phyloP scores from a whole-genome alignment of 1,140 invertebrate genomes.

The Acromyrmex heyeri region DNA sequence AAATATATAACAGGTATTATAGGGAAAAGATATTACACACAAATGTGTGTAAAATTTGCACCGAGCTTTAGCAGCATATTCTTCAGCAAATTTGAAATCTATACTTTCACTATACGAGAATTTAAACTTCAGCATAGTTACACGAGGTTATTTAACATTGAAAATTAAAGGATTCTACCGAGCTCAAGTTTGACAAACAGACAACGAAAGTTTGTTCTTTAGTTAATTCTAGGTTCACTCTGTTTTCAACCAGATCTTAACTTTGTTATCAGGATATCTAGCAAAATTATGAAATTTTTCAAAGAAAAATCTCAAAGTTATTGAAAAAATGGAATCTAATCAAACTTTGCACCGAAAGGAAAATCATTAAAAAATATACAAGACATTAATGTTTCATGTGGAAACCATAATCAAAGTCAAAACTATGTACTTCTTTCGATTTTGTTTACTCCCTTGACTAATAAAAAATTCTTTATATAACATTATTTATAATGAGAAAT shows the following conservation, averaged over 20 bases:
- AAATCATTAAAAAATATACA: background rate
- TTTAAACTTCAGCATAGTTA: background rate
- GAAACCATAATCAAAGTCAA: background rate
- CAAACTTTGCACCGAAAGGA: background rate
- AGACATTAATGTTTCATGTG: too few relatives aligned
- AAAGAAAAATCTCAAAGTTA: background rate
- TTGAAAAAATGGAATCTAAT: background rate
- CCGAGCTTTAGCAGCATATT: background rate
- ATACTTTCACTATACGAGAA: constrained; percentile 3
- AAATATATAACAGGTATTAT: constrained; percentile 1
- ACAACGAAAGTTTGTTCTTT: constrained; percentile 31
- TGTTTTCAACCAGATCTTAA: constrained; percentile 6
- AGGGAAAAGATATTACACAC: background rate
- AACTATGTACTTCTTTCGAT: background rate
- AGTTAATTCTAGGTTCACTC: constrained; percentile 14
- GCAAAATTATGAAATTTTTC: background rate
- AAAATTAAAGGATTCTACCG: background rate
- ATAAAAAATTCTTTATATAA: background rate
- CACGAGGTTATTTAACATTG: background rate
- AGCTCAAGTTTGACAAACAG: constrained; percentile 11
- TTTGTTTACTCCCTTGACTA: background rate
- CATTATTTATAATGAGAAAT: background rate
- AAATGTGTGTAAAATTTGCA: background rate
- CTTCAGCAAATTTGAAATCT: background rate
- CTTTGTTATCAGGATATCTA: constrained; percentile 1